Evolutionary conservation across 64 coral and sea anemone genomes (phyloP), one percentile per base, ranked within the genome.

Genomic region (Catalaphyllia jardinei): DNA sequence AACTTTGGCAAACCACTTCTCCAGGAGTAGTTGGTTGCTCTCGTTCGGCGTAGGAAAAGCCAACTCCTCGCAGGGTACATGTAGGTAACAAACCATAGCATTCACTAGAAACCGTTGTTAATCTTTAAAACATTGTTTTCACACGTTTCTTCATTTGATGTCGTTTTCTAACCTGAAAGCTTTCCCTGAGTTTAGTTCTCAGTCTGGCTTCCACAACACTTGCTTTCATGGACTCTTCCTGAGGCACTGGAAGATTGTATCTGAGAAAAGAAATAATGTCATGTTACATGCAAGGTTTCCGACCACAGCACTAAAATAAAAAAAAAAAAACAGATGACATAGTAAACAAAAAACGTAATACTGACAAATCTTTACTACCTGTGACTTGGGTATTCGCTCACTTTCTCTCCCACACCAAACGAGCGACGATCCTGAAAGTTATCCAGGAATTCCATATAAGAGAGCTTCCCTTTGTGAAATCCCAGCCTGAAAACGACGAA

Each of bases 391-490:
- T 96, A 96, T 35, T 95, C 94, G 17, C 88, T 80, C 42, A 83
- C 84, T 81, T 71, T 80, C 31, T 93, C 88, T 25, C 88, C 92
- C 28, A 96, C 87, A 71, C 94, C 94, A 87, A 96, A 90, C 8
- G 95, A 93, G 18, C 95, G 75, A 42, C 95, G 79, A 84, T 96
- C 95, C 74, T 96, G 95, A 49, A 96, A 96, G 19, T 93, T 71
- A 46, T 96, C 91, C 52, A 96, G 27, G 77, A 96, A 96, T 71
- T 96, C 95, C 69, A 92, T 82, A 71, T 93, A 96, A 1, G 91
- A 67, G n/a, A 96, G 60, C 55, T 96, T 96, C 9, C 95, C 91
- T 91, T 91, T 96, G 73, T 96, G 95, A 79, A 96, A 96, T 20
- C 95, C 95, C 75, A 96, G 83, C 60, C 95, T 96, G 28, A 72